Evolutionary conservation across 2,888 invertebrate species (phyloP).

Genomic region (Diplazon laetatorius): DNA sequence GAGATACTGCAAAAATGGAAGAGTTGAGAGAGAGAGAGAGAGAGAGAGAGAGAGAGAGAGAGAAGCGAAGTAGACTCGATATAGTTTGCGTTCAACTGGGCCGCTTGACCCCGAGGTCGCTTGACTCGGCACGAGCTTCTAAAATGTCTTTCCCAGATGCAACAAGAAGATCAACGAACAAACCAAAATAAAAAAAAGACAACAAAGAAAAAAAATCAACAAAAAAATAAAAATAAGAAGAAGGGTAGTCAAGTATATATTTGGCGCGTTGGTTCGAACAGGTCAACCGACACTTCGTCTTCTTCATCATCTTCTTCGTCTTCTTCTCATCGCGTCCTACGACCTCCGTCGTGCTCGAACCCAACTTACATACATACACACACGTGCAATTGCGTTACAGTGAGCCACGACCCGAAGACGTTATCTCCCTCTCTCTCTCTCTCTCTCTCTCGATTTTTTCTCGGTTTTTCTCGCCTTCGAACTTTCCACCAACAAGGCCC

Average conservation of each 20-base stretch:
- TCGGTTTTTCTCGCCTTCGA: slow-evolving; percentile 59
- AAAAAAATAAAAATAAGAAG: slow-evolving; percentile 20
- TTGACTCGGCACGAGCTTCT: slow-evolving; percentile 17
- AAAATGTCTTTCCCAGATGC: slow-evolving; percentile 46
- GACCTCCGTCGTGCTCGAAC: slow-evolving; percentile 50
- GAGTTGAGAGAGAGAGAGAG: too few species aligned
- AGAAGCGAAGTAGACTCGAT: slow-evolving; percentile 23
- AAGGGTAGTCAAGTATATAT: slow-evolving; percentile 52
- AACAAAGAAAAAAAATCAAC: slow-evolving; percentile 16
- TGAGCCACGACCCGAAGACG: slow-evolving; percentile 21
- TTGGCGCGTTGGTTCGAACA: slow-evolving; percentile 48
- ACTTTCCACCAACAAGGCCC: slow-evolving; percentile 49
- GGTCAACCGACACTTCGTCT: slow-evolving; percentile 57
- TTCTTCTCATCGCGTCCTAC: slow-evolving; percentile 53
- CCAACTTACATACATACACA: background rate
- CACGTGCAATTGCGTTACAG: slow-evolving; percentile 36
- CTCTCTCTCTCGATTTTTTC: slow-evolving; percentile 41
- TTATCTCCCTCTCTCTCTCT: background rate
- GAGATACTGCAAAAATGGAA: too few species aligned
- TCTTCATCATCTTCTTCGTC: slow-evolving; percentile 49
- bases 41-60: too few species aligned
- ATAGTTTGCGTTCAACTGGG: slow-evolving; percentile 33
- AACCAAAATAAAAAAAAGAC: background rate
- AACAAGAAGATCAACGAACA: background rate
- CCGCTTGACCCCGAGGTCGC: slow-evolving; percentile 56